A percentile compares a stretch with the other conserved stretches of the same genome.
phyloP scores from a whole-genome alignment of 2,888 invertebrate species.

The Steinernema scapterisci region DNA sequence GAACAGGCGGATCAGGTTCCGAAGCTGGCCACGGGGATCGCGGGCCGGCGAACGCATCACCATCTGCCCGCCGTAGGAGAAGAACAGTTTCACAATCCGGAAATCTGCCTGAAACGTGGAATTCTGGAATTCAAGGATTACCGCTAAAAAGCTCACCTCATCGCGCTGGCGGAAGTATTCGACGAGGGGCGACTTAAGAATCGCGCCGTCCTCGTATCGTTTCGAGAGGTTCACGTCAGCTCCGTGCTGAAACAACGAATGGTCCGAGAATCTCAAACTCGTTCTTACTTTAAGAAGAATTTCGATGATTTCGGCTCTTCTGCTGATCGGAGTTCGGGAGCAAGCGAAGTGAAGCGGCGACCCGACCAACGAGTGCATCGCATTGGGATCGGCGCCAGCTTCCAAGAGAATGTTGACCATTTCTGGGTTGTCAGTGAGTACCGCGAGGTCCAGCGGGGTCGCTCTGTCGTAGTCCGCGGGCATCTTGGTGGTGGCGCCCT shows the following conservation, averaged over 20 bases:
- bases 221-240: conserved; percentile 59
- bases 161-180: conserved; percentile 48
- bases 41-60: conserved; percentile 53
- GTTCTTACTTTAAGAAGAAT: conserved; percentile 37
- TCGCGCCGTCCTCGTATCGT: conserved; percentile 52
- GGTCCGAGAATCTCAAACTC: too few relatives aligned
- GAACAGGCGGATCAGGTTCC: conserved; percentile 53
- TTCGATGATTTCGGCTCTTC: conserved; percentile 55
- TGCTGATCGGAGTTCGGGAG: conserved; percentile 54
- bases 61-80: conserved; percentile 56
- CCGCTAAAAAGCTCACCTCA: conserved; percentile 12
- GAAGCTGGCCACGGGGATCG: conserved; percentile 59
- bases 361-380: conserved; percentile 68
- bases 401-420: conserved; percentile 68
- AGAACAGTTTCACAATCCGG: conserved; percentile 50
- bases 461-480: conserved; percentile 75
- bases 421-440: conserved; percentile 71
- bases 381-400: conserved; percentile 70
- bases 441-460: conserved; percentile 83
- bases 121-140: conserved; percentile 33
- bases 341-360: conserved; percentile 70
- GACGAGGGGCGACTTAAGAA: conserved; percentile 60
- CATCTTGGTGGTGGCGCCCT: conserved; percentile 79
- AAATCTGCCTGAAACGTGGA: conserved; percentile 48
- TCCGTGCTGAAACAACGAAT: conserved; percentile 40